phyloP scores from a whole-genome alignment of 2,888 invertebrate species.

The Dione vanillae region DNA sequence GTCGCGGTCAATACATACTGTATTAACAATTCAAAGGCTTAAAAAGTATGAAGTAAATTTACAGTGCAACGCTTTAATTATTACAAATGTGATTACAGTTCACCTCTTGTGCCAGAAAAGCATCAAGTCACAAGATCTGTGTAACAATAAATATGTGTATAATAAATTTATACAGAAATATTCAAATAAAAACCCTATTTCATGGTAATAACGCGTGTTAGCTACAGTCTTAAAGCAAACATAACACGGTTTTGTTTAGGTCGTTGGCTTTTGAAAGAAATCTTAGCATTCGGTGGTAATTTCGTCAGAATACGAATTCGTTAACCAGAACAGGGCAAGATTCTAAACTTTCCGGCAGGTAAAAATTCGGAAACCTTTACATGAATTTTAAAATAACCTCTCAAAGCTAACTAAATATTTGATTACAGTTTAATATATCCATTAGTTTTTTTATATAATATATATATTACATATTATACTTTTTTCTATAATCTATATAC shows the following conservation, averaged over 20 bases:
- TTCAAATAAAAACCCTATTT: constrained; percentile 52
- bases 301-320: constrained; percentile 76
- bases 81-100: constrained; percentile 52
- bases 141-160: constrained; percentile 32
- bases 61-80: constrained; percentile 54
- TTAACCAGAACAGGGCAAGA: constrained; percentile 65
- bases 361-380: constrained; percentile 31
- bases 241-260: constrained; percentile 59
- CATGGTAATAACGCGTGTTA: constrained; percentile 39
- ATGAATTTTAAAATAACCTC: background rate
- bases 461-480: background rate
- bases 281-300: constrained; percentile 74
- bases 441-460: no score
- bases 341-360: constrained; percentile 42
- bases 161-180: constrained; percentile 1
- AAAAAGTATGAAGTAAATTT: constrained; percentile 6
- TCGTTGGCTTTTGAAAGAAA: constrained; percentile 79
- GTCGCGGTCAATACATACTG: background rate
- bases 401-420: background rate
- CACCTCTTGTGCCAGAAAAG: constrained; percentile 62
- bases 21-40: background rate
- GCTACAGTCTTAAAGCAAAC: constrained; percentile 40
- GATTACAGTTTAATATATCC: no score
- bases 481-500: background rate
- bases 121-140: constrained; percentile 52